These are phyloP conservation scores for Lycocorax pyrrhopterus DNA, from an alignment of 2,113 vertebrate genomes.

Conservation along the genomic window DNA sequence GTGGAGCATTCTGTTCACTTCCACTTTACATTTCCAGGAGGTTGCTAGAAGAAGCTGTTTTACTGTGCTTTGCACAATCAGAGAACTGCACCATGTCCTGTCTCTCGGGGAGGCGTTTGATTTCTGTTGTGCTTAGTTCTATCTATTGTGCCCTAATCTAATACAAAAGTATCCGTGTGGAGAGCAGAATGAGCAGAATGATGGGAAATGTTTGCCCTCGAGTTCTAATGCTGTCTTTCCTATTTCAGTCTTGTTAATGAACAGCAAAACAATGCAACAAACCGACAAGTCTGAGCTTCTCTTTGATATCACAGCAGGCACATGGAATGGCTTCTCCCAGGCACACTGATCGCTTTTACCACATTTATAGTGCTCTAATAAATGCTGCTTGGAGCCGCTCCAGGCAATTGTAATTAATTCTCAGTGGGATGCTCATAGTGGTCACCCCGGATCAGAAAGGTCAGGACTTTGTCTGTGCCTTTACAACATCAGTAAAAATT, in stretches of 20 bases:
- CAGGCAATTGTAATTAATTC: constrained; percentile 63
- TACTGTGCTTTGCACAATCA: background rate
- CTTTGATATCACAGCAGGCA: background rate
- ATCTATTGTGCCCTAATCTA: background rate
- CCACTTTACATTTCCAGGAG: background rate
- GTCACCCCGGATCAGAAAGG: constrained; percentile 45
- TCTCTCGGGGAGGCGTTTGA: background rate
- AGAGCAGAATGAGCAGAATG: constrained; percentile 3
- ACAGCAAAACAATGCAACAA: constrained; percentile 21
- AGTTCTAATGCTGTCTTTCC: constrained; percentile 1
- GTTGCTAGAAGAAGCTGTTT: background rate
- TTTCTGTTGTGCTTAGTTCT: constrained; percentile 9
- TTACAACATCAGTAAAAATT: constrained; percentile 62
- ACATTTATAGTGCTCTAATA: constrained; percentile 38
- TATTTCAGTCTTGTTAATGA: constrained; percentile 39
- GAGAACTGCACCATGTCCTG: background rate
- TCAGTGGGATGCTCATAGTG: constrained; percentile 50
- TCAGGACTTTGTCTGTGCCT: constrained; percentile 54
- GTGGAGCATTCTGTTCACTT: background rate
- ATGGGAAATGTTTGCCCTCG: constrained; percentile 27
- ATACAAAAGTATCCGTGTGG: background rate
- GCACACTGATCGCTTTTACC: constrained; percentile 12
- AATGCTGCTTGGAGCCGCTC: constrained; percentile 36
- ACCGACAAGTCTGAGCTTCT: constrained; percentile 22
- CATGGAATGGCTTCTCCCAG: constrained; percentile 4